Evolutionary conservation across 2,797 vertebrate species (phyloP), one percentile per base, ranked within the genome.

Genomic region (Esox masquinongy): DNA sequence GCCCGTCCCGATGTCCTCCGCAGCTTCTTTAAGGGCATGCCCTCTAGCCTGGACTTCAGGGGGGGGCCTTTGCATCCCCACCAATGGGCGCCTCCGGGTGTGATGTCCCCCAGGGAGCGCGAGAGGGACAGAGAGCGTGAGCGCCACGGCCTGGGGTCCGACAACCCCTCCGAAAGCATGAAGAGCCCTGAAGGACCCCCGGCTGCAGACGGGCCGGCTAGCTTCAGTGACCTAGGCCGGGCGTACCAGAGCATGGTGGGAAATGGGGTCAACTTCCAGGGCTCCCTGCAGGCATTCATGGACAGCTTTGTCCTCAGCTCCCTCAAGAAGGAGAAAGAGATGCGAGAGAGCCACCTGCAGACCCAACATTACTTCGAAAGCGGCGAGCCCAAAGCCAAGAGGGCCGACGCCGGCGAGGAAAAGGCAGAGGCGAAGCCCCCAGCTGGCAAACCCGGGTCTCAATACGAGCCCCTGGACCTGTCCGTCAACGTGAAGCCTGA

Each of bases 241-340:
- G 95, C 97, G 76, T 99, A 98, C 90, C 97, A 97, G 88, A 97
- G 92, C 87, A 95, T 97, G 84, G 94, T 97, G 83, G 96, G 96
- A 81, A 99, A 99, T 0, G 98, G 97, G 8, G 96, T 97, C 82
- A 98, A 96, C 86, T 99, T 99, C 79, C 98, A 99, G 91, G 98
- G 98, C 75, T 98, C 98, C 84, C 93, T 99, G 80, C 97, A 98
- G 81, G 96, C 98, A 24, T 99, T 99, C 90, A 98, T 99, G 97
- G 97, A 99, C 94, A 98, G 85, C 89, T 99, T 98, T 78, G 97
- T 99, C 81, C 93, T 98, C 73, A 94, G 91, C 90, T 97, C 96
- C 82, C 92, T 99, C 93, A 98, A 97, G 92, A 99, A 97, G 80
- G 97, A 98, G 73, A 93, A 95, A 81, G 96, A 97, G 86, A 88